Evolutionary conservation across 2,888 invertebrate species (phyloP), one percentile per base, ranked within the genome.

Genomic region (Hydraecia micacea): DNA sequence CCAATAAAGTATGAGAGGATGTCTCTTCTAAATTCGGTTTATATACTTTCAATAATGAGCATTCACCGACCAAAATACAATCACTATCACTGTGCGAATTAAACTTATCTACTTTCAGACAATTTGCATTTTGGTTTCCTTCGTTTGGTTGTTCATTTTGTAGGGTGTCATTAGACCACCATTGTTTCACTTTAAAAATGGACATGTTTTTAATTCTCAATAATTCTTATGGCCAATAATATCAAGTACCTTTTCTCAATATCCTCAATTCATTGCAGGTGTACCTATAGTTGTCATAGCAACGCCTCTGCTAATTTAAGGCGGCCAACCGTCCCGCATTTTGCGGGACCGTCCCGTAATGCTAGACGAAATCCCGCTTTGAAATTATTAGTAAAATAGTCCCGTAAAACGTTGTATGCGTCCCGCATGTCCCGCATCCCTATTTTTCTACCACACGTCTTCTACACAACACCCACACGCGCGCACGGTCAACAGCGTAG

Each of bases 161-260:
- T 7, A 95, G 88, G 85, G 98, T 98, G 73, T 97, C 97, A 25
- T 98, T 98, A 32, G 98, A 97, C 99, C 99, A 99, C 98, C 99
- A 98, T 90, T 98, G 98, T 91, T 98, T 98, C 18, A 98, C 97
- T 97, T 99, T 99, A 93, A 99, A 99, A 90, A 99, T 96, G 5
- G 99, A 99, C 99, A 99, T 99, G 84, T 77, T 91, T 75, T n/a
- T 60, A 32, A 18, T 28, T 60, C 1, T 77, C 11, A 42, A 25
- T 15, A 46, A 60, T 36, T 71, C 13, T 4, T 42, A 21, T 1
- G 3, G 15, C 15, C n/a, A 60, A 18, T 28, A 42, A 0, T 15
- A 58, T 0, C n/a, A 13, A 13, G 15, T 28, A 36, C 46, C 1
- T 18, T 62, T 42, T 39, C 21, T 62, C 55, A 52, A 58, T 58